Conservation (phyloP, 2,113 vertebrate species). For the Geococcyx californianus region DNA sequence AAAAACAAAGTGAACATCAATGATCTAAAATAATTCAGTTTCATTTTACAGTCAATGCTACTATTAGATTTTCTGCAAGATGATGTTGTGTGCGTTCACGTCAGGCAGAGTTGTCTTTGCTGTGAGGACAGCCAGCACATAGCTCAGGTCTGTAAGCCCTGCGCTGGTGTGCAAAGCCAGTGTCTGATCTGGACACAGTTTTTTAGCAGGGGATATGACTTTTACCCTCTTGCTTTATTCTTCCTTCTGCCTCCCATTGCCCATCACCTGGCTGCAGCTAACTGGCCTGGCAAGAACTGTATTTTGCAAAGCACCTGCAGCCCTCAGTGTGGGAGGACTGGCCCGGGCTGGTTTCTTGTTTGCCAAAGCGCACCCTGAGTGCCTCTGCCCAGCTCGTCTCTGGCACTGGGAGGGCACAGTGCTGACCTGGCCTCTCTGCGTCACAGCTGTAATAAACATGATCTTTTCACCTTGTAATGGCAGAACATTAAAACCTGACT, state of each 20-base stretch:
- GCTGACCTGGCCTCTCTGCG: not conserved
- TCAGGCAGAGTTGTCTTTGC: slow-evolving; percentile 14
- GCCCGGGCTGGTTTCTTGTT: not conserved
- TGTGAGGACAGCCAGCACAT: not conserved
- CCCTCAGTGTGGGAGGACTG: not conserved
- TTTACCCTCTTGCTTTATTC: not conserved
- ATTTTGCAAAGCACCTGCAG: not conserved
- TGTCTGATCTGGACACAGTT: rapidly evolving
- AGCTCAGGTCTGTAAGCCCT: not conserved
- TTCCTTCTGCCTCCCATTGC: not conserved
- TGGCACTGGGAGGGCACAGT: not conserved
- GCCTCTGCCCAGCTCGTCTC: not conserved
- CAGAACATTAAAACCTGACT: not conserved
- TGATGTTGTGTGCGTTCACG: not conserved
- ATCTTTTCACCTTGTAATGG: not conserved
- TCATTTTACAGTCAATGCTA: not conserved
- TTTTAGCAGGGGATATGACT: not conserved
- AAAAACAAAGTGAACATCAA: not conserved
- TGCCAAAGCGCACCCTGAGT: rapidly evolving
- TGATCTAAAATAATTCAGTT: not conserved
- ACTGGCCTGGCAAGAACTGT: not conserved
- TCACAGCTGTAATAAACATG: not conserved
- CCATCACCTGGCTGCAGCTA: rapidly evolving
- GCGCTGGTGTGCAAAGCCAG: not conserved
- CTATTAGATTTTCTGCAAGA: not conserved